Conservation (phyloP, 2,113 vertebrate genomes). For the Potamarius usumacintae region DNA sequence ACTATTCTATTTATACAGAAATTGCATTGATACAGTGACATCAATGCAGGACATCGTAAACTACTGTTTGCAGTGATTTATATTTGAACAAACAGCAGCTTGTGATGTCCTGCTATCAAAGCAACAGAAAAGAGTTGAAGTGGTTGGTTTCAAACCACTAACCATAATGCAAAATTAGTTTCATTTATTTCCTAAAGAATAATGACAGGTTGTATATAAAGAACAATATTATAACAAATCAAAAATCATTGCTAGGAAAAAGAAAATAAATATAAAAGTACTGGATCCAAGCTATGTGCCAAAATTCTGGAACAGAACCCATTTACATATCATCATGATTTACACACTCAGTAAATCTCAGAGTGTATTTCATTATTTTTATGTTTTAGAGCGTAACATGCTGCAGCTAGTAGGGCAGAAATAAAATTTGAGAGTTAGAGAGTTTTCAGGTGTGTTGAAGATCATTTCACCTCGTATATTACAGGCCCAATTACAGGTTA, state of each 20-base stretch:
- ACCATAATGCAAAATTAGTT: background rate
- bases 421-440: constrained; percentile 1
- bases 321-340: constrained; percentile 37
- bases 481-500: constrained; percentile 16
- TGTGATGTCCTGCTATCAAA: constrained; percentile 18
- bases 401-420: constrained; percentile 30
- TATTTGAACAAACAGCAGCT: constrained; percentile 28
- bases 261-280: constrained; percentile 18
- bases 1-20: constrained; percentile 40
- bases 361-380: constrained; percentile 26
- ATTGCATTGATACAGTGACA: constrained; percentile 41
- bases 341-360: constrained; percentile 17
- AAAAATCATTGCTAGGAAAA: background rate
- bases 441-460: constrained; percentile 28
- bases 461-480: constrained; percentile 20
- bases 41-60: constrained; percentile 17
- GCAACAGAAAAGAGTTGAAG: background rate
- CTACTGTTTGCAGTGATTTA: background rate
- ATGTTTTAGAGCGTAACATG: constrained; percentile 11
- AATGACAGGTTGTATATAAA: constrained; percentile 15
- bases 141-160: background rate
- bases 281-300: constrained; percentile 31
- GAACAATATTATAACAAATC: constrained; percentile 9
- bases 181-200: constrained; percentile 3
- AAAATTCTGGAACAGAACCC: constrained; percentile 1